Base-by-base conservation (phyloP, 30 jellyfish, hydroid and myxozoan genomes). In the Clytia hemisphaerica region DNA sequence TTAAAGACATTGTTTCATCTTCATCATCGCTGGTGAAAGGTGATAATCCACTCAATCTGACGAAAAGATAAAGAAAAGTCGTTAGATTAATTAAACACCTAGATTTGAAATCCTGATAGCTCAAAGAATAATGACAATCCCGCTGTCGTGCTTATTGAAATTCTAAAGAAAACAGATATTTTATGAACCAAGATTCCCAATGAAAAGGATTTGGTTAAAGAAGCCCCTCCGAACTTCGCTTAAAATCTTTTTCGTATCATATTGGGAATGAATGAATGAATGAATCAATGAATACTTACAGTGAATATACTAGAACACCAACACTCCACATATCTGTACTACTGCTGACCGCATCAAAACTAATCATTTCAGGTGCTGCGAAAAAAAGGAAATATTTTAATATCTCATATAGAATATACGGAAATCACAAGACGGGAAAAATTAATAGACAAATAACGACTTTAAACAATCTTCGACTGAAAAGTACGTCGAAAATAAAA, bases 11-110 rank as follows among this genome's bases (percentile, higher is more conserved):
- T 14, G 98, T 72, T 72, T 89, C 98, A 58, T 89, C 98, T 76
- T 89, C 98, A 25, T 89, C 98, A 57, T 89, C 98, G 59, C 94
- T 70, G 5, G 95, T 95, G 47, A 89, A 89, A 5, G 98, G 98
- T 16, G 98, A 89, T 3, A 89, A 38, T 4, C 98, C 98, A 68
- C 98, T 89, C 76, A 89, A 61, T 72, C 98, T 89, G 34, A 15
- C 48, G 24, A 22, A 19, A 57, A 31, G n/a, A 57, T 46, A 27
- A 9, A 30, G 54, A 3, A 4, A 50, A 50, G 22, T 10, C 0
- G 0, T 51, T 0, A 51, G 18, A 14, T 14, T 51, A 0, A 14
- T 51, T 16, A 12, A 0, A 51, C 10, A 51, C 18, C 14, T 7
- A 15, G 6, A 51, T 31, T 51, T 51, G 31, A 16, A 51, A 16